Base-by-base conservation (phyloP, 2,797 vertebrate genomes). In the Melanogrammus aeglefinus region DNA sequence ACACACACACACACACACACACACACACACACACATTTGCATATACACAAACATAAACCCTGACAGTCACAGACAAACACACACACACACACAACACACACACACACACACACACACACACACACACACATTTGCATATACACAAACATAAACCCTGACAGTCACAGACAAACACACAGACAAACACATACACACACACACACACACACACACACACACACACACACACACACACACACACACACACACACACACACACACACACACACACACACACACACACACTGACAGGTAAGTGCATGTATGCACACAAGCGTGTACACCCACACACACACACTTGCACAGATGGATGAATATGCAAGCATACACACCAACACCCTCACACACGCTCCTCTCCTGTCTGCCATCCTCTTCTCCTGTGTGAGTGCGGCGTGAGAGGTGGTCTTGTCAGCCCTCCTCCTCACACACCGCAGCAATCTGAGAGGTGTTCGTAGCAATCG, bases 381-480 rank as follows among this genome's bases (percentile, higher is more conserved):
- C 71, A 73, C 71, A 13, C 44, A 18, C 51, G 1, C 16, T 12
- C 2, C 75, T 31, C 73, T 70, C 84, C 78, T 57, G 14, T 70
- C 35, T 78, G 47, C 2, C 41, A 31, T 70, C 63, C 66, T 39
- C 88, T 82, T 83, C 88, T 87, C 87, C 80, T 85, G 83, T 86
- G 78, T 29, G 75, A 89, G 89, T 86, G 87, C 92, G 92, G 90
- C 90, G 91, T 90, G 90, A 92, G 91, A 89, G 89, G 88, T 91
- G 91, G 91, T 90, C 92, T 91, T 87, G 89, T 93, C 91, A 93
- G 91, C 86, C 90, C 73, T 84, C 89, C 90, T 33, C 90, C 88
- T 89, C 89, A 90, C 89, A 80, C 88, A 89, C 86, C 81, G 41
- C 33, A 35, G 83, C 79, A 84, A 89, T 90, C 84, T 83, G 86